Percentiles rank a stretch among this genome's conserved stretches.
phyloP scores from a whole-genome alignment of 2,113 vertebrate genomes.

The Erythrolamprus reginae region DNA sequence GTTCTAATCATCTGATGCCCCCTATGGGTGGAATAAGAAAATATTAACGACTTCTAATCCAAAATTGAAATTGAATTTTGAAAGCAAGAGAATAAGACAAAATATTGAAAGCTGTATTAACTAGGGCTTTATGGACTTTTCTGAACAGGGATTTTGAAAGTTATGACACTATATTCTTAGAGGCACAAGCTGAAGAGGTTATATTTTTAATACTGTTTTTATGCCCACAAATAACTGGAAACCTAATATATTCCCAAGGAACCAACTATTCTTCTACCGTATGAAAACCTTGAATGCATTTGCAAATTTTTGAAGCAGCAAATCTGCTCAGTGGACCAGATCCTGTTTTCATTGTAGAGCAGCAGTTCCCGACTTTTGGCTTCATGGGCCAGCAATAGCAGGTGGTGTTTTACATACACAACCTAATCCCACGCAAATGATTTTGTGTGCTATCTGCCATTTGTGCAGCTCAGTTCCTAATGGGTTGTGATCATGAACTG shows the following conservation, averaged over 20 bases:
- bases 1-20: no score
- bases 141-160: background rate
- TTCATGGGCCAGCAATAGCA: rapidly evolving
- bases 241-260: background rate
- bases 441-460: background rate
- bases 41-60: no score
- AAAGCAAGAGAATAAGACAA: background rate
- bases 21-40: background rate
- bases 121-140: background rate
- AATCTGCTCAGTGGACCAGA: background rate
- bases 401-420: background rate
- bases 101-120: background rate
- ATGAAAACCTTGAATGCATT: background rate
- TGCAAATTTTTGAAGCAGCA: background rate
- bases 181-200: background rate
- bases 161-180: background rate
- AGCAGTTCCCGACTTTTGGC: background rate
- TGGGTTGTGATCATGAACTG: background rate
- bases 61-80: background rate
- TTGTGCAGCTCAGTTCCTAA: background rate
- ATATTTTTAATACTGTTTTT: background rate
- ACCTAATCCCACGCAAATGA: background rate
- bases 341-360: background rate
- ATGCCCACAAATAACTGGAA: background rate
- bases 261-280: background rate